A percentile compares a stretch with the other conserved stretches of the same genome.
Conservation (phyloP, 2,797 vertebrate genomes). For the Poeciliopsis paucimaculata region DNA sequence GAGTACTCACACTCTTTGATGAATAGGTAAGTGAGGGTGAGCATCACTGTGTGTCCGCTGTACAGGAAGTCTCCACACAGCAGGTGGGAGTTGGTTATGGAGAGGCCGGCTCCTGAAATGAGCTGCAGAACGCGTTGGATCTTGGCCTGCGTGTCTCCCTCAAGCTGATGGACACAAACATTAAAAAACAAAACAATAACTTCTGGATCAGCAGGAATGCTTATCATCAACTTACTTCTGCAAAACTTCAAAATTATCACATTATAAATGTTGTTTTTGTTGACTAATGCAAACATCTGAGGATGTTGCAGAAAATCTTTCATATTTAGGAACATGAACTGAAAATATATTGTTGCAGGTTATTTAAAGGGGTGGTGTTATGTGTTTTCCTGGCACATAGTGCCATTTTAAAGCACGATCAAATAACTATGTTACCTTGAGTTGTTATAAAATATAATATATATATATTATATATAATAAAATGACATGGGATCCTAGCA, state of each 20-base stretch:
- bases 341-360: neutral
- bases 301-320: neutral
- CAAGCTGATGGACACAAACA: slow-evolving; percentile 80
- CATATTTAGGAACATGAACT: neutral
- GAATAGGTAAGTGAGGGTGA: slow-evolving; percentile 96
- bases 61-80: slow-evolving; percentile 97
- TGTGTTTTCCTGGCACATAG: too few species aligned
- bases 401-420: too few species aligned
- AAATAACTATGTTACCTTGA: too few species aligned
- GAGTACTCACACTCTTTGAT: slow-evolving; percentile 95
- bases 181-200: neutral
- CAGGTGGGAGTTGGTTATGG: slow-evolving; percentile 95
- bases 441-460: too few species aligned
- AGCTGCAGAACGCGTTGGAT: slow-evolving; percentile 89
- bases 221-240: neutral
- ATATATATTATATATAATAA: too few species aligned
- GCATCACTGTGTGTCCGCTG: slow-evolving; percentile 95
- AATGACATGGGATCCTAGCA: neutral
- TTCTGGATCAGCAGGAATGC: neutral
- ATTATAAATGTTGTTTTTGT: neutral
- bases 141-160: slow-evolving; percentile 93
- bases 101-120: slow-evolving; percentile 93
- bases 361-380: neutral
- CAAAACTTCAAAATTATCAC: neutral
- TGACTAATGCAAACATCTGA: neutral